These are phyloP conservation scores for Silvanus unidentatus DNA, from an alignment of 2,888 invertebrate genomes.

Conservation along the genomic window DNA sequence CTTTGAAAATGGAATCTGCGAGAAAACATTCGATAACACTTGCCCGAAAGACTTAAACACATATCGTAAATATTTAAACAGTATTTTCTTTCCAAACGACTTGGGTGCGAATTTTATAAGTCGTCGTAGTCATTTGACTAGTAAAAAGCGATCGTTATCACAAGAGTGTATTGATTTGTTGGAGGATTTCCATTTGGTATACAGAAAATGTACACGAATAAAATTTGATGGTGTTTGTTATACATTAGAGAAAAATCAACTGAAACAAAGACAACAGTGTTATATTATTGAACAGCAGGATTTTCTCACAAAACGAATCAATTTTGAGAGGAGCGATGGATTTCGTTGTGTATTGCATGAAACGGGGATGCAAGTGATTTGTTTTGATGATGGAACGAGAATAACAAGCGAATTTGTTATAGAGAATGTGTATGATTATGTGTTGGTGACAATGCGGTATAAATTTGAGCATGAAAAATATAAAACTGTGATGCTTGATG, in stretches of 20 bases:
- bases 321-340: conserved; percentile 30
- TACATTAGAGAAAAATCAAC: conserved; percentile 18
- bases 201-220: conserved; percentile 21
- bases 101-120: conserved; percentile 12
- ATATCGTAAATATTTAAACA: conserved; percentile 22
- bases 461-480: conserved; percentile 30
- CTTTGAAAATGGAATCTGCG: conserved; percentile 23
- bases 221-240: conserved; percentile 25
- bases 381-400: conserved; percentile 28
- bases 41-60: conserved; percentile 20
- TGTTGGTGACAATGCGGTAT: conserved; percentile 24
- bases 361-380: conserved; percentile 20
- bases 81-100: conserved; percentile 14
- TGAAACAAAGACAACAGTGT: conserved; percentile 23
- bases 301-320: conserved; percentile 25
- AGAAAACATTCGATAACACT: too few relatives aligned
- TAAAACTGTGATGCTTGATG: conserved; percentile 22
- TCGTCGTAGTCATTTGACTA: conserved; percentile 20
- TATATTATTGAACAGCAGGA: conserved; percentile 23
- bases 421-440: conserved; percentile 27
- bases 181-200: conserved; percentile 23
- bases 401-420: conserved; percentile 20
- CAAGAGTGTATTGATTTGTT: conserved; percentile 11
- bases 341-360: conserved; percentile 23
- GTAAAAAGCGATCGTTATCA: conserved; percentile 19